Evolutionary conservation across 2,888 invertebrate species (phyloP).

Genomic region (Aporophyla lueneburgensis): DNA sequence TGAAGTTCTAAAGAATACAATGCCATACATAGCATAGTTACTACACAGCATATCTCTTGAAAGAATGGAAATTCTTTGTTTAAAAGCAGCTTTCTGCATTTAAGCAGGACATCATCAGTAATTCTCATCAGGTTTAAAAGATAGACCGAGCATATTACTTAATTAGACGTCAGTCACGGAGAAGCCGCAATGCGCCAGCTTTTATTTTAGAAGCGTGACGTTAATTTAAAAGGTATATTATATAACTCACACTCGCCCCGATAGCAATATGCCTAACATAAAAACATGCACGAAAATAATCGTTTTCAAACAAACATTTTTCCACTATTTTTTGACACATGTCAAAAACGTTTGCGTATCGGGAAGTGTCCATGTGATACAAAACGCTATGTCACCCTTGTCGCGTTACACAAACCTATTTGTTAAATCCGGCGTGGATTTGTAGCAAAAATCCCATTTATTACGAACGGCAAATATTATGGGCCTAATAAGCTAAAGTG

Average conservation of each 20-base stretch:
- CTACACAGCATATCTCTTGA: not conserved
- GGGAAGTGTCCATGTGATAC: conserved; percentile 30
- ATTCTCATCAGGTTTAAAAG: conserved; percentile 11
- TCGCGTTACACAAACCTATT: conserved; percentile 77
- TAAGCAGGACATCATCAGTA: not conserved
- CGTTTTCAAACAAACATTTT: not conserved
- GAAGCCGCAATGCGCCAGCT: conserved; percentile 46
- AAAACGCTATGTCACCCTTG: conserved; percentile 65
- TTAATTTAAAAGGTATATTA: not conserved
- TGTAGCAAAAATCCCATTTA: conserved; percentile 61
- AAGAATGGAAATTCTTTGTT: not conserved
- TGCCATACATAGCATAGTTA: not conserved
- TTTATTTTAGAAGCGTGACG: conserved; percentile 12
- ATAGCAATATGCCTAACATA: not conserved
- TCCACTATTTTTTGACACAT: conserved; percentile 4
- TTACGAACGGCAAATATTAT: conserved; percentile 38
- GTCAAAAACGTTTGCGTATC: conserved; percentile 11
- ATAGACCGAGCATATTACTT: conserved; percentile 20
- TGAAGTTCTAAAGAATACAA: not conserved
- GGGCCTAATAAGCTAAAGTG: conserved; percentile 31
- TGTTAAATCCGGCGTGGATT: conserved; percentile 71
- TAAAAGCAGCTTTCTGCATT: not conserved
- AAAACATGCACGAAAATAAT: not conserved
- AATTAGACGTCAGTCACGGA: conserved; percentile 16
- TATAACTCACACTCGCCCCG: not conserved